phyloP scores from a whole-genome alignment of 2,888 invertebrate genomes.

The Drosophila macrospina region DNA sequence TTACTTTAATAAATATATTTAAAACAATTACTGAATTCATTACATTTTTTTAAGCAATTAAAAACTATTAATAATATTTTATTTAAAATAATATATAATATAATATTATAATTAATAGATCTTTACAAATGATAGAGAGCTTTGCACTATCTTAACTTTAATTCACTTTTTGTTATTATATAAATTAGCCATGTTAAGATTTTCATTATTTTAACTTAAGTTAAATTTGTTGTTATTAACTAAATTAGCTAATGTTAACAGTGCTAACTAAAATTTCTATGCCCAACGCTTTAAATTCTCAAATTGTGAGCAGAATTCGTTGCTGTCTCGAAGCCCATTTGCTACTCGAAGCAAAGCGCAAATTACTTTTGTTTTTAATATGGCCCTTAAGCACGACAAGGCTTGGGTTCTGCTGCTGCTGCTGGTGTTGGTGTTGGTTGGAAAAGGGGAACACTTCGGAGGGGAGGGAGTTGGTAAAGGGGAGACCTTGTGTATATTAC shows the following conservation, averaged over 20 bases:
- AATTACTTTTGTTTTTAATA: slow-evolving; percentile 54
- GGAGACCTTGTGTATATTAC: slow-evolving; percentile 59
- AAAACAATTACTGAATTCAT: too few species aligned
- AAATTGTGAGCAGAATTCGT: background rate
- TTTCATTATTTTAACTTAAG: background rate
- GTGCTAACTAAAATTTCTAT: slow-evolving; percentile 1
- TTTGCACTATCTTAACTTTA: background rate
- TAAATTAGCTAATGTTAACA: background rate
- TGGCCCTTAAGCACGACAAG: slow-evolving; percentile 22
- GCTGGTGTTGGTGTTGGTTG: slow-evolving; percentile 21
- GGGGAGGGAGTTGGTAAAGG: background rate
- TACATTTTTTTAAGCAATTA: too few species aligned
- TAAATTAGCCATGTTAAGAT: background rate
- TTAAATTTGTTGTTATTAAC: background rate
- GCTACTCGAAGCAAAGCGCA: slow-evolving; percentile 21
- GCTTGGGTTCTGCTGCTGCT: slow-evolving; percentile 25
- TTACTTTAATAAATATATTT: too few species aligned
- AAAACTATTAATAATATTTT: too few species aligned
- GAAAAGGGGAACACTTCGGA: background rate
- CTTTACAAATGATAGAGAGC: too few species aligned
- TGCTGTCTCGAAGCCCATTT: background rate
- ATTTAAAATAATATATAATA: too few species aligned
- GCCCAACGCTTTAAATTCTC: background rate
- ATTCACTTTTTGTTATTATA: background rate
- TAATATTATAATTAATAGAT: too few species aligned